Percentiles rank a stretch among this genome's conserved stretches.
Conservation (phyloP, 2,888 invertebrate genomes). For the Lymantria monacha region DNA sequence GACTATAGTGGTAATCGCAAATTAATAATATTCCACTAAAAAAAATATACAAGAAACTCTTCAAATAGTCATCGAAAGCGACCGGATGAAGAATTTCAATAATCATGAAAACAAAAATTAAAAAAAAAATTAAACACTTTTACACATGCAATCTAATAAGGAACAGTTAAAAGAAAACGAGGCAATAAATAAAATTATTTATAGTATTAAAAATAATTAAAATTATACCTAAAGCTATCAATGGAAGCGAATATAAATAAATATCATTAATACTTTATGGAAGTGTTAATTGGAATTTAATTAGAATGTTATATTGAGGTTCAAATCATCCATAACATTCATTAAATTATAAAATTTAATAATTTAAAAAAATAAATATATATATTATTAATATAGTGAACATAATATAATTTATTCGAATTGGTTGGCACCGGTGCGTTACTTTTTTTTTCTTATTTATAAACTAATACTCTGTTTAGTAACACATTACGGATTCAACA, state of each 20-base stretch:
- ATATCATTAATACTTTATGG: conserved; percentile 32
- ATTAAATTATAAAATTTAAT: conserved; percentile 32
- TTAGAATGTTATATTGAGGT: conserved; percentile 51
- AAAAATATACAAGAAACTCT: conserved; percentile 49
- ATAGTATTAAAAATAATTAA: conserved; percentile 46
- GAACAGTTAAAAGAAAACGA: conserved; percentile 56
- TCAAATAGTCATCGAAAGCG: conserved; percentile 33
- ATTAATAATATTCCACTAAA: conserved; percentile 63
- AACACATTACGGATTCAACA: conserved; percentile 61
- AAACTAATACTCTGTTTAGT: conserved; percentile 53
- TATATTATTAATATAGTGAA: conserved; percentile 24
- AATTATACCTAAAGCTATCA: conserved; percentile 61
- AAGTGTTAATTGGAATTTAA: conserved; percentile 18
- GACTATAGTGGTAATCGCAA: conserved; percentile 78
- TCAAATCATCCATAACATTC: conserved; percentile 76
- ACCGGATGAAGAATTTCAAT: conserved; percentile 50
- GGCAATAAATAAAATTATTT: conserved; percentile 52
- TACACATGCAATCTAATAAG: conserved; percentile 71
- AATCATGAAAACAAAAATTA: conserved; percentile 39
- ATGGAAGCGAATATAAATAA: conserved; percentile 65
- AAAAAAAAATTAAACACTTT: conserved; percentile 50
- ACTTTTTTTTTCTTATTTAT: conserved; percentile 33
- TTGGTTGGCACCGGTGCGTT: conserved; percentile 72
- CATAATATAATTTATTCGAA: conserved; percentile 22
- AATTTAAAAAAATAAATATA: conserved; percentile 13